phyloP scores from a whole-genome alignment of 2,888 invertebrate genomes.

The Osmoderma eremita region DNA sequence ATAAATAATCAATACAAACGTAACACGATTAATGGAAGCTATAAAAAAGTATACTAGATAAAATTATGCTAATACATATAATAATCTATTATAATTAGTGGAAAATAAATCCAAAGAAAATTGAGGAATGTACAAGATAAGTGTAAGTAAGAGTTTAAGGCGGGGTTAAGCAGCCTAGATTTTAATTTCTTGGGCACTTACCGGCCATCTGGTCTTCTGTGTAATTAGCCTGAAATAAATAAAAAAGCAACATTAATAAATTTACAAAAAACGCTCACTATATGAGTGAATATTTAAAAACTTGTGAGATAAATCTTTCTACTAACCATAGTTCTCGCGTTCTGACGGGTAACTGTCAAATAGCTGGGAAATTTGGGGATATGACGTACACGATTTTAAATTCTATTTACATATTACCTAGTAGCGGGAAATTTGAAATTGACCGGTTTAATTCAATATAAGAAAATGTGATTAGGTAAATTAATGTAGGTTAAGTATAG shows the following conservation, averaged over 20 bases:
- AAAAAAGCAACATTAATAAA: conserved; percentile 36
- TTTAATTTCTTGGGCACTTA: conserved; percentile 68
- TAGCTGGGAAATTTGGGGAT: conserved; percentile 41
- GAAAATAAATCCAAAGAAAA: conserved; percentile 53
- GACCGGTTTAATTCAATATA: too few relatives aligned
- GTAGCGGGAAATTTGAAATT: conserved; percentile 49
- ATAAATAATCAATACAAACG: conserved; percentile 40
- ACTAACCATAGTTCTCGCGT: conserved; percentile 54
- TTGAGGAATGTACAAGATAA: conserved; percentile 56
- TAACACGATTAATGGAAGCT: conserved; percentile 37
- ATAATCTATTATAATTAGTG: conserved; percentile 41
- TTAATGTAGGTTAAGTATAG: too few relatives aligned
- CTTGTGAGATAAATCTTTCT: conserved; percentile 4
- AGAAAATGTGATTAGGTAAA: too few relatives aligned
- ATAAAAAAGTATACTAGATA: conserved; percentile 23
- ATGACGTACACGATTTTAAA: conserved; percentile 39
- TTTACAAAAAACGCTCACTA: not conserved
- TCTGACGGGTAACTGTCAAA: conserved; percentile 54
- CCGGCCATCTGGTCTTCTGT: conserved; percentile 92
- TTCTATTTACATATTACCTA: conserved; percentile 23
- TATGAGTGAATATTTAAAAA: conserved; percentile 7
- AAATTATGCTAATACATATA: not conserved
- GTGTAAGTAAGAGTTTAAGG: conserved; percentile 56
- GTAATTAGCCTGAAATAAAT: conserved; percentile 80
- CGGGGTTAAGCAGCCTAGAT: conserved; percentile 64